Evolutionary conservation across 2,797 vertebrate species (phyloP), one percentile per base, ranked within the genome.

Genomic region (Arrhamphus sclerolepis): DNA sequence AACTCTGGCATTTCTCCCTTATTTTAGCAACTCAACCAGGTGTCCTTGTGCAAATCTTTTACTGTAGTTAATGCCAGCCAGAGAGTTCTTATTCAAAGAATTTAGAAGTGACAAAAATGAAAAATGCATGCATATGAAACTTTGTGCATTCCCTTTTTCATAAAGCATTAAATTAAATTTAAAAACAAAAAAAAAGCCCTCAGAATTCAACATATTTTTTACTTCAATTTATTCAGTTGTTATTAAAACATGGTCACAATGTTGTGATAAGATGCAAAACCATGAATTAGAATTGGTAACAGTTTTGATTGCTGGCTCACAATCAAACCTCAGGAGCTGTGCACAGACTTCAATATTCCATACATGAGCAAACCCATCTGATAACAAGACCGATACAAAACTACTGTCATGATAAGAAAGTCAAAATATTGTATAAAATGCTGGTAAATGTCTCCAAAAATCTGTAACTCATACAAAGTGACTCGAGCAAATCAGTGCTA

Each of bases 391-490:
- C 19, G 24, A 26, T 56, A 50, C 13, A 66, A 63, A 65, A 41
- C 13, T 42, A 47, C 20, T 38, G 56, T 71, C 41, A 49, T 64
- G 50, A 62, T 46, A 28, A 17, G 8, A 52, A 67, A 28, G 40
- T 18, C 19, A 60, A 55, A 73, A 44, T 29, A 52, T 21, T 10
- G 49, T 82, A 86, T 46, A 86, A 89, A 89, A 86, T 54, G 56
- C 78, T 84, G 82, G 79, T 81, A 43, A 58, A 63, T 19, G 42
- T 71, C 19, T 49, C 47, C 22, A 69, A 56, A 81, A 66, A 64
- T n/a, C 20, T 29, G 7, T 26, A 70, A 59, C 29, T 31, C 11
- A 43, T 75, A 63, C 54, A 82, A 78, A 77, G 73, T 56, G 62
- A 80, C 29, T 73, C 58, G 55, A 20, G 26, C 62, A 65, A 72